phyloP scores from a whole-genome alignment of 2,797 vertebrate genomes.

The Borostomias antarcticus region DNA sequence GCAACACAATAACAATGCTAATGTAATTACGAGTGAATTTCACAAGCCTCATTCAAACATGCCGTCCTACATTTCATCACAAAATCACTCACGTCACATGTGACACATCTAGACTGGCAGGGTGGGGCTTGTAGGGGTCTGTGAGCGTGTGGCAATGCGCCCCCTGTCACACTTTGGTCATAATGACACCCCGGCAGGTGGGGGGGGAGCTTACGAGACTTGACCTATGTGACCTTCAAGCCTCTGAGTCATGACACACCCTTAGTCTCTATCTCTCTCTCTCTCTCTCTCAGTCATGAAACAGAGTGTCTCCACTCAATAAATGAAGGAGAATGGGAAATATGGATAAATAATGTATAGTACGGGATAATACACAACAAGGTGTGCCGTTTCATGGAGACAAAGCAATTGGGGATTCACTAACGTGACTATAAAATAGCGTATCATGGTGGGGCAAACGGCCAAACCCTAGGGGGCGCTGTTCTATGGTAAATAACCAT shows the following conservation, averaged over 20 bases:
- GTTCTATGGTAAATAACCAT: too few species aligned
- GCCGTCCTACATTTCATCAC: too few species aligned
- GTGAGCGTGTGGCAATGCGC: too few species aligned
- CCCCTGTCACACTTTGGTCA: neutral
- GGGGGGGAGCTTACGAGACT: neutral
- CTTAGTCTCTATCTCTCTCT: neutral
- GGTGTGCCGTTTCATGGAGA: too few species aligned
- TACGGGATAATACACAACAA: too few species aligned
- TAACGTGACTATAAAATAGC: too few species aligned
- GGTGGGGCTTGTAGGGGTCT: too few species aligned
- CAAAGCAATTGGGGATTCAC: too few species aligned
- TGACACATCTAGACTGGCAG: neutral
- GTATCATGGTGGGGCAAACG: too few species aligned
- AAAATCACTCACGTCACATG: neutral
- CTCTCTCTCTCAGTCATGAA: neutral
- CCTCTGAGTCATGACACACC: neutral
- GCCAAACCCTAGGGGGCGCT: too few species aligned
- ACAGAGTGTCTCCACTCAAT: neutral
- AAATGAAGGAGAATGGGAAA: neutral
- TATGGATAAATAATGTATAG: neutral
- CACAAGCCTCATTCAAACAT: too few species aligned
- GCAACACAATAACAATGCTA: neutral
- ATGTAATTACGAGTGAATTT: too few species aligned
- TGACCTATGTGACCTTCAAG: slow-evolving; percentile 3
- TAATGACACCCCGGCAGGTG: neutral